phyloP scores from a whole-genome alignment of 2,888 invertebrate genomes.

The Nineta flava region DNA sequence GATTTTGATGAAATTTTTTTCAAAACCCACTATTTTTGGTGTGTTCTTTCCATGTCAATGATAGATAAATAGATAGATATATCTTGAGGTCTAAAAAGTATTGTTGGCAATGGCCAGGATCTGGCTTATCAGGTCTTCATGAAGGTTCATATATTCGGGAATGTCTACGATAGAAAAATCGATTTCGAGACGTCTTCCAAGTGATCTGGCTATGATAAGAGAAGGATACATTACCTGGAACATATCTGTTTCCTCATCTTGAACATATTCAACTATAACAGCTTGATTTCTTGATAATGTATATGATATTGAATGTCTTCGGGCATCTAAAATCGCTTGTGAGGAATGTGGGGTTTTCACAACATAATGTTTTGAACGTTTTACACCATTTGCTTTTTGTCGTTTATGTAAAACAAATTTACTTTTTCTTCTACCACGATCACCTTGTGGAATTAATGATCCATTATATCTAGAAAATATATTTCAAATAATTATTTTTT shows the following conservation, averaged over 20 bases:
- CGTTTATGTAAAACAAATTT: conserved; percentile 85
- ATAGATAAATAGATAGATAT: too few relatives aligned
- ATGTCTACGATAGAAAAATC: too few relatives aligned
- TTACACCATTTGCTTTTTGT: conserved; percentile 78
- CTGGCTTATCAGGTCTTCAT: too few relatives aligned
- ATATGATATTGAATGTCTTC: conserved; percentile 93
- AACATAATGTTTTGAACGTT: conserved; percentile 87
- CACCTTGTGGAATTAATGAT: conserved; percentile 70
- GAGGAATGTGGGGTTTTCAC: conserved; percentile 92
- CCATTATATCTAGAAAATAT: conserved; percentile 71
- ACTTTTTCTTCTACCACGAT: conserved; percentile 82
- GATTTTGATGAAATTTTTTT: too few relatives aligned
- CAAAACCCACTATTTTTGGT: too few relatives aligned
- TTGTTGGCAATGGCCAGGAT: too few relatives aligned
- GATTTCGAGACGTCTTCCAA: too few relatives aligned
- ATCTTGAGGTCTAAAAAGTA: too few relatives aligned
- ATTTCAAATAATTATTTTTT: not conserved
- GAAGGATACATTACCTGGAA: conserved; percentile 60
- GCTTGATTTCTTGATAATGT: conserved; percentile 92
- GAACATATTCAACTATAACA: conserved; percentile 95
- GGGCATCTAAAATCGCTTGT: conserved; percentile 84
- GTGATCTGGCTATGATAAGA: too few relatives aligned
- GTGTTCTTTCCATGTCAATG: too few relatives aligned
- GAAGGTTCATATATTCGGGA: too few relatives aligned
- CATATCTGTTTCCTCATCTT: conserved; percentile 95